These are phyloP conservation scores for Xenopus laevis DNA, from an alignment of 2,113 vertebrate genomes.

Conservation along the genomic window DNA sequence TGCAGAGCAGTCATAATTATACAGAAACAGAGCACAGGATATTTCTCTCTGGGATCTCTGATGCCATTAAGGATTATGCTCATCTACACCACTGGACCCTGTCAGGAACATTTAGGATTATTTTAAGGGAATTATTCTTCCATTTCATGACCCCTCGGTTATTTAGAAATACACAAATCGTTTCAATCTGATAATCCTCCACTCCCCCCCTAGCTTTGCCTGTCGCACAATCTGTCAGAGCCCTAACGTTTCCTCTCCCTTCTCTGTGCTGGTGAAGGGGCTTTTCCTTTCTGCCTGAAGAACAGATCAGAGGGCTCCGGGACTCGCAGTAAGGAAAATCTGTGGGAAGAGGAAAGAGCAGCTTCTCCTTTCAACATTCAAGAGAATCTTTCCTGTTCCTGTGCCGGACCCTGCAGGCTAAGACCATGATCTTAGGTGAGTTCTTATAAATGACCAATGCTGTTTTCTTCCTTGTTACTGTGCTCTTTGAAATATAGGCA, in stretches of 20 bases:
- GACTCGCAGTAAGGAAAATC: constrained; percentile 24
- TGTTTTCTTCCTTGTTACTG: neutral
- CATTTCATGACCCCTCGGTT: neutral
- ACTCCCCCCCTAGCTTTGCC: constrained; percentile 1
- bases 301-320: constrained; percentile 12
- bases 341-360: constrained; percentile 11
- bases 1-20: constrained; percentile 7
- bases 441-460: constrained; percentile 10
- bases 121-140: constrained; percentile 21
- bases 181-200: constrained; percentile 6
- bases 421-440: constrained; percentile 51
- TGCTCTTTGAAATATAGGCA: constrained; percentile 5
- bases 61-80: constrained; percentile 25
- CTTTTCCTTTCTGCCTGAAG: constrained; percentile 32
- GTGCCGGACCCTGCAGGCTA: constrained; percentile 18
- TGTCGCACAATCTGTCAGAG: constrained; percentile 41
- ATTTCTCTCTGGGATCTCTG: constrained; percentile 7
- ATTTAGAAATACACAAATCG: constrained; percentile 21
- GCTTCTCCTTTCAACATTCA: constrained; percentile 31
- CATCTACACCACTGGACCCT: constrained; percentile 11
- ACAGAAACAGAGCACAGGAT: constrained; percentile 15
- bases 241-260: constrained; percentile 40
- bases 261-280: constrained; percentile 41
- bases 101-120: constrained; percentile 12
- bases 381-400: constrained; percentile 12